Conservation (phyloP, 2,797 vertebrate genomes). For the Champsocephalus gunnari region DNA sequence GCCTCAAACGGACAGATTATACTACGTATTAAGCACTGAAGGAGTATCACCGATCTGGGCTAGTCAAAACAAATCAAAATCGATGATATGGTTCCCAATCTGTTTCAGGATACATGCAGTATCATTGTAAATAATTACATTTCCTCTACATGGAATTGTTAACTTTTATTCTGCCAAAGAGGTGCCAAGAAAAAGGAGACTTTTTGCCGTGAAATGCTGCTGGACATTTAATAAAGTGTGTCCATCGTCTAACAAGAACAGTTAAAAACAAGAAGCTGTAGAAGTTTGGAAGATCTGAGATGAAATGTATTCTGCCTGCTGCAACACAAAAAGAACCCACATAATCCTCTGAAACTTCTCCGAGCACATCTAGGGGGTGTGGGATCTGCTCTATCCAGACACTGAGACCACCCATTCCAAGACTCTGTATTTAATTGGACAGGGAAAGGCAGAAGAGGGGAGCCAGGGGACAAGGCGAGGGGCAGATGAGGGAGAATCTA, state of each 20-base stretch:
- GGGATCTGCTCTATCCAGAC: slow-evolving; percentile 64
- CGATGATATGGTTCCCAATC: slow-evolving; percentile 27
- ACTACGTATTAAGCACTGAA: slow-evolving; percentile 13
- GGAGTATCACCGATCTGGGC: slow-evolving; percentile 7
- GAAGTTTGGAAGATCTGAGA: slow-evolving; percentile 33
- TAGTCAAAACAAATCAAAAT: slow-evolving; percentile 59
- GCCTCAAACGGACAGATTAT: slow-evolving; percentile 56
- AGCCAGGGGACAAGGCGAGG: slow-evolving; percentile 63
- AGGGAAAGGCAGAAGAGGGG: slow-evolving; percentile 55
- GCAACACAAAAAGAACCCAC: slow-evolving; percentile 48
- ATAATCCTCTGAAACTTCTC: slow-evolving; percentile 66
- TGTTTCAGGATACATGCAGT: slow-evolving; percentile 14
- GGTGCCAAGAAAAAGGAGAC: slow-evolving; percentile 23
- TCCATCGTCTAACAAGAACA: slow-evolving; percentile 25
- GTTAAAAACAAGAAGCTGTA: slow-evolving; percentile 19
- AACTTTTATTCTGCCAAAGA: slow-evolving; percentile 23
- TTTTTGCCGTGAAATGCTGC: slow-evolving; percentile 39
- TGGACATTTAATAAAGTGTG: slow-evolving; percentile 13
- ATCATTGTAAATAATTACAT: background rate
- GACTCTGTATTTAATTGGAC: slow-evolving; percentile 72
- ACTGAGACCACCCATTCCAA: slow-evolving; percentile 49
- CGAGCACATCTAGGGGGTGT: slow-evolving; percentile 35
- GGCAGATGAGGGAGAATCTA: slow-evolving; percentile 70
- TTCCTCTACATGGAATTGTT: slow-evolving; percentile 19
- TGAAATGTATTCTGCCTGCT: slow-evolving; percentile 58